Evolutionary conservation across 2,797 vertebrate genomes (phyloP), one percentile per base, ranked within the genome.

Genomic region (Eptatretus atami): DNA sequence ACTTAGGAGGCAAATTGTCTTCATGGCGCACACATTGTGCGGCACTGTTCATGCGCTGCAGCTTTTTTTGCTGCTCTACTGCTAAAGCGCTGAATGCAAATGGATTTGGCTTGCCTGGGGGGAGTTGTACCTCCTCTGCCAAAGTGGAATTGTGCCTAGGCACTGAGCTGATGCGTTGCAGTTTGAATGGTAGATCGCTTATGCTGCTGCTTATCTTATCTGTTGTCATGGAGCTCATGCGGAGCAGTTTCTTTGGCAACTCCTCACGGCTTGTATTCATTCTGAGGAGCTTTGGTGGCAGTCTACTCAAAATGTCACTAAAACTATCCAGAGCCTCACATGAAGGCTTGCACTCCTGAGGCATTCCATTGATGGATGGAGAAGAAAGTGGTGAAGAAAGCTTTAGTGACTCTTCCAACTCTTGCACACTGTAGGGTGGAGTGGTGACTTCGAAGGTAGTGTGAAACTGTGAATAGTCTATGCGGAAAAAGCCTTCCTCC

Each of bases 401-500:
- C 1, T 75, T 72, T 2, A 78, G 73, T 63, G 78, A 79, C 69
- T 83, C 81, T 66, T 84, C 82, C 57, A 83, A 80, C 66, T 86
- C 82, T 69, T 82, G 84, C 60, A 80, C 78, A 6, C 83, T 86
- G 69, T 78, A 74, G 4, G 81, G 78, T 55, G 81, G 80, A 3
- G 82, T 84, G 9, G 78, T 77, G 44, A 86, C 82, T 71, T 82
- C 82, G 63, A 86, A 86, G 0, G 79, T 84, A 70, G 75, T 79
- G n/a, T 86, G 83, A 64, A 86, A 86, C 71, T 85, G 80, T 12
- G 83, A 85, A 68, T 86, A 86, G 71, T 86, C 83, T 0, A 86
- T 82, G 25, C 78, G 77, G 73, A 86, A 86, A 69, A 86, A 86
- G 9, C 83, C 83, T 19, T 86, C 81, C 67, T 84, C 83, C 64